Evolutionary conservation across 2,797 vertebrate genomes (phyloP).

Genomic region (Hipposideros larvatus): DNA sequence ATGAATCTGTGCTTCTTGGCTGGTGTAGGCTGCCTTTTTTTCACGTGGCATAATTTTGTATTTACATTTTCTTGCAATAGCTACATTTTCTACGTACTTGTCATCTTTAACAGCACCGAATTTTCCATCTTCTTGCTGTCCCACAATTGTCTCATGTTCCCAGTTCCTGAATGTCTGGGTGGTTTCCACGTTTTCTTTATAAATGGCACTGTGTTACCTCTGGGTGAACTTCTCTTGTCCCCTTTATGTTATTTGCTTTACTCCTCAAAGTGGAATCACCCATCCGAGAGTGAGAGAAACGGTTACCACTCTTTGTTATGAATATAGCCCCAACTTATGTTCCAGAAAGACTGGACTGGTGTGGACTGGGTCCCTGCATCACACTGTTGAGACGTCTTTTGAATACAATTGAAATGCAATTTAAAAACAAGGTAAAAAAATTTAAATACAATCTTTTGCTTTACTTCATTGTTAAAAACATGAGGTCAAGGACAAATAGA

Average conservation of each 20-base stretch:
- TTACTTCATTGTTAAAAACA: constrained; percentile 6
- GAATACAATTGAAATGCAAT: not conserved
- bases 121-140: not conserved
- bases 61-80: not conserved
- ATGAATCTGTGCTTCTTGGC: not conserved
- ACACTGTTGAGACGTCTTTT: not conserved
- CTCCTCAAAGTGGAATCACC: not conserved
- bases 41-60: not conserved
- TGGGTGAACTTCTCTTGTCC: not conserved
- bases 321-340: fast-evolving
- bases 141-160: not conserved
- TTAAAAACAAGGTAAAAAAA: not conserved
- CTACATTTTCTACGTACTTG: not conserved
- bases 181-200: not conserved
- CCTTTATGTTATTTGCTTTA: not conserved
- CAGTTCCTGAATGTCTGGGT: not conserved
- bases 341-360: not conserved
- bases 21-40: not conserved
- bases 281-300: not conserved
- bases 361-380: not conserved
- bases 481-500: not conserved
- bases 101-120: not conserved
- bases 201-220: not conserved
- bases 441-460: not conserved
- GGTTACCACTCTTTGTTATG: fast-evolving